phyloP scores from a whole-genome alignment of 2,797 vertebrate species.

The Enteromius mattozi region DNA sequence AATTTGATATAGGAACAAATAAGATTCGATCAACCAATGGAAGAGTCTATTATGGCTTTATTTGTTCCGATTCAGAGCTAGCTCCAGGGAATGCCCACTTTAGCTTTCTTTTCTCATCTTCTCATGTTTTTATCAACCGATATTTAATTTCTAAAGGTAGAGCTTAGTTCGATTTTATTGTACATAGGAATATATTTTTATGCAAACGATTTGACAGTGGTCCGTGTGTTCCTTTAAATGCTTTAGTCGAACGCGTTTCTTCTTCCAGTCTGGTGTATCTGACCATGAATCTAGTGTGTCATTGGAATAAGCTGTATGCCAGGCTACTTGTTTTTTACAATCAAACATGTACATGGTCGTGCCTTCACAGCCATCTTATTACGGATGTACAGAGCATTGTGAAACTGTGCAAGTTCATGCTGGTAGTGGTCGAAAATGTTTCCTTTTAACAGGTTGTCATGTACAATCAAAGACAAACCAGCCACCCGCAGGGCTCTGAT shows the following conservation, averaged over 20 bases:
- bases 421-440: conserved; percentile 13
- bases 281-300: conserved; percentile 34
- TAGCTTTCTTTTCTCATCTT: conserved; percentile 18
- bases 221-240: conserved; percentile 32
- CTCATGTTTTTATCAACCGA: conserved; percentile 40
- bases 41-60: conserved; percentile 34
- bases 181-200: conserved; percentile 64
- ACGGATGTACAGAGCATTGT: conserved; percentile 39
- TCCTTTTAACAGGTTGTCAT: background rate
- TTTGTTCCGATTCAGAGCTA: conserved; percentile 37
- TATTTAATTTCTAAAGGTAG: conserved; percentile 54
- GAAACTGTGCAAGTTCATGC: conserved; percentile 36
- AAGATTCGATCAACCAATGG: background rate
- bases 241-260: conserved; percentile 44
- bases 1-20: conserved; percentile 36
- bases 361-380: conserved; percentile 41
- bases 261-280: conserved; percentile 47
- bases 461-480: conserved; percentile 7
- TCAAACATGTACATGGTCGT: conserved; percentile 43
- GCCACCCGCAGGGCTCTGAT: background rate
- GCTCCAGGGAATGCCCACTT: conserved; percentile 21
- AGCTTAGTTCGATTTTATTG: conserved; percentile 48
- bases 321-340: conserved; percentile 39
- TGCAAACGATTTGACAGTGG: conserved; percentile 41
- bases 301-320: conserved; percentile 34